Base-by-base conservation (phyloP, 2,888 invertebrate species). In the Pseudoips prasinana region DNA sequence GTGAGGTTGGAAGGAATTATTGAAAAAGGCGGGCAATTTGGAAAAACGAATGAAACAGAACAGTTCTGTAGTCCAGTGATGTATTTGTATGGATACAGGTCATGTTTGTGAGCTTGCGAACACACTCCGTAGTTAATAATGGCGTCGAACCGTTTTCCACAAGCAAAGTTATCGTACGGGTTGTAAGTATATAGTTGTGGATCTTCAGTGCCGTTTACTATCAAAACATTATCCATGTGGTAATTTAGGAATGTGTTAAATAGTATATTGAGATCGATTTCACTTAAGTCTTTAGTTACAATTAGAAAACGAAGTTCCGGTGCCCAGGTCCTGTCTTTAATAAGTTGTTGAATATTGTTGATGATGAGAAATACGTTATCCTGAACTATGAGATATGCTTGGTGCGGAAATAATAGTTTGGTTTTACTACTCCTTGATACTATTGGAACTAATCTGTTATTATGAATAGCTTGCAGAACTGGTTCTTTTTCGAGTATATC, bases 101-200 rank as follows among this genome's bases (percentile, higher is more conserved):
- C n/a, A 22, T 56, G 17, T 6, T 26, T 14, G 0, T 41, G 29
- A 8, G 39, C 10, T 4, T 43, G 24, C 7, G 32, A 37, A 39
- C 78, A 78, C 34, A 59, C 51, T 7, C 78, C 80, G 2, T 52
- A 52, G 11, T 55, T 36, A n/a, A 66, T 66, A 3, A 78, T 45
- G 18, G 43, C 38, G 7, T 56, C 45, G 32, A 64, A 78, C 20
- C 59, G 54, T 31, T 59, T 64, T 3, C 80, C 79, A 38, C 79
- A 80, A 0, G 64, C 64, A 28, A 57, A 69, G 31, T 77, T 66
- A 24, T 71, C 66, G 22, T 57, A 77, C 1, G 76, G 73, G 39
- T 78, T 69, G 39, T 74, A 79, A 0, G 72, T 61, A 33, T 67
- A 75, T 5, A 77, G 17, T 1, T 67, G 36, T 2, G 54, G 48